Percentiles rank a stretch among this genome's conserved stretches.
Evolutionary conservation across 2,113 vertebrate genomes (phyloP).

Genomic region (Glaucidium brasilianum): DNA sequence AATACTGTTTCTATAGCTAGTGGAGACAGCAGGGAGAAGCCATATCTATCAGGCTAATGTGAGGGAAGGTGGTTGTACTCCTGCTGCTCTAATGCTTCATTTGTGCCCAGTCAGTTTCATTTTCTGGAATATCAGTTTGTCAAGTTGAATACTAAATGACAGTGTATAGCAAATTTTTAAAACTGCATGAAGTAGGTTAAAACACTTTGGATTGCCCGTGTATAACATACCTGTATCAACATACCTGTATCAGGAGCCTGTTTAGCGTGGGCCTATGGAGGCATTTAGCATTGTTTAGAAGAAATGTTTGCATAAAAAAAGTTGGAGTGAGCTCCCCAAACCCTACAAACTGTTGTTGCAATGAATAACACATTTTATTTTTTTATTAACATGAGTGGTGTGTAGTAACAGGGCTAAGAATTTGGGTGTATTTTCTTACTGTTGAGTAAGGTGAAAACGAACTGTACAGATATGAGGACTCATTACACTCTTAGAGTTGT

Average conservation of each 20-base stretch:
- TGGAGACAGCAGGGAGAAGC: neutral
- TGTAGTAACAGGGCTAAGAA: neutral
- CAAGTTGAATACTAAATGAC: neutral
- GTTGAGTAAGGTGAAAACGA: neutral
- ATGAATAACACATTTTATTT: neutral
- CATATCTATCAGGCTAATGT: rapidly evolving
- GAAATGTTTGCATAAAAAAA: neutral
- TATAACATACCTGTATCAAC: neutral
- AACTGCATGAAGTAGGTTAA: neutral
- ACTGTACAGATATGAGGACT: neutral
- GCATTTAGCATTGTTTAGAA: neutral
- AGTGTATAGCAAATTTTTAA: neutral
- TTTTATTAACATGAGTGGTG: neutral
- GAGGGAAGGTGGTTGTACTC: neutral
- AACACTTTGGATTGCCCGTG: rapidly evolving
- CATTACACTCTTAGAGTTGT: neutral
- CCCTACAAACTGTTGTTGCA: neutral
- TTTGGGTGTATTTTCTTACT: neutral
- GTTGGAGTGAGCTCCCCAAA: rapidly evolving
- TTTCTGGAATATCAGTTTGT: neutral
- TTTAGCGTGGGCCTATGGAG: neutral
- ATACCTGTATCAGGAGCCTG: neutral
- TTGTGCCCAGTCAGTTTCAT: neutral
- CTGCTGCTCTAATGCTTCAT: neutral
- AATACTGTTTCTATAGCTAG: neutral